These are phyloP conservation scores for Galbula dea DNA, from an alignment of 2,113 vertebrate species.

Conservation along the genomic window DNA sequence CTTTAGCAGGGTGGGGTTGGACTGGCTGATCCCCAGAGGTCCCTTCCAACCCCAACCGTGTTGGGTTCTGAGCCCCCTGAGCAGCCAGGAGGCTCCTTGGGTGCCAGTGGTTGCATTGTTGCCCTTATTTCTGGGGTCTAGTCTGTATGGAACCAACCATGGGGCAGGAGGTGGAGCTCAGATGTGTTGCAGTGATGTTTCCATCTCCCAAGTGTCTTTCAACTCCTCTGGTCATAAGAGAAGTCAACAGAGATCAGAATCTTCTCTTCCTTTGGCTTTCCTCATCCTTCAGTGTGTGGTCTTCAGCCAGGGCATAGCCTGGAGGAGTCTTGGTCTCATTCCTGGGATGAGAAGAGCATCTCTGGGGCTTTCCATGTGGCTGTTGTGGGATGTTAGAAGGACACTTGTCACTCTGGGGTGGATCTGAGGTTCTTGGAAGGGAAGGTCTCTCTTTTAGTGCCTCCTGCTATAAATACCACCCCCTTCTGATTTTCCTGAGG, in stretches of 20 bases:
- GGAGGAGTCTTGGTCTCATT: neutral
- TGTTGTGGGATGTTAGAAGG: neutral
- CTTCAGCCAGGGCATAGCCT: accelerated
- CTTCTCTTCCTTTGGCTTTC: neutral
- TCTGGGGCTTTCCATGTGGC: neutral
- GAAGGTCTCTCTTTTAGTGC: neutral
- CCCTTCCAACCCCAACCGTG: no score
- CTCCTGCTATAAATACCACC: neutral
- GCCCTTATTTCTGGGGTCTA: neutral
- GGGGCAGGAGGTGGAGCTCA: neutral
- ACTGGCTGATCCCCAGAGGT: no score
- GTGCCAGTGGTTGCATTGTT: accelerated
- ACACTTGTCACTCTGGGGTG: accelerated
- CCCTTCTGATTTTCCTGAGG: neutral
- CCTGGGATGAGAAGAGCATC: neutral
- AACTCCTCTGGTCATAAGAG: neutral
- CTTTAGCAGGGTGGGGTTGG: no score
- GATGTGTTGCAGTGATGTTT: accelerated
- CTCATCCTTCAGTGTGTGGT: neutral
- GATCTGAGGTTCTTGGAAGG: neutral
- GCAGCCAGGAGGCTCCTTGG: no score
- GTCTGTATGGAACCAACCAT: accelerated
- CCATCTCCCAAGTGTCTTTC: accelerated
- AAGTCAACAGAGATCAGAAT: neutral
- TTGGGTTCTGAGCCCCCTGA: no score